A percentile compares a stretch with the other conserved stretches of the same genome.
Evolutionary conservation across 2,797 vertebrate genomes (phyloP).

Genomic region (Fratercula arctica): DNA sequence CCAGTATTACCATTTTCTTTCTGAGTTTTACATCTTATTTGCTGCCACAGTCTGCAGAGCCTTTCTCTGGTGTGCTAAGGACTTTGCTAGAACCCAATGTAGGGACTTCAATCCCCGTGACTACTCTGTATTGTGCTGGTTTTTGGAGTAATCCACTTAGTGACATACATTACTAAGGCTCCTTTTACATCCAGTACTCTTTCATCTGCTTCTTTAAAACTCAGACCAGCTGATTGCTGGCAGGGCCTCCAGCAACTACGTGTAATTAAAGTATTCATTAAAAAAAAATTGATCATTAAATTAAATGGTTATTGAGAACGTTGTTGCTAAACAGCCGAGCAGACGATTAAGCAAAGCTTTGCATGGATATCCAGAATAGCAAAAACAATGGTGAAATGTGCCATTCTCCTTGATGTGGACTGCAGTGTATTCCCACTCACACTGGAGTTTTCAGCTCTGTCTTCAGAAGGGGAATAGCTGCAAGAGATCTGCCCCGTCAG

Average conservation of each 20-base stretch:
- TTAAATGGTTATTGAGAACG: slow-evolving; percentile 1
- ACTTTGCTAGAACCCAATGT: background rate
- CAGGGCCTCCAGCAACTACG: background rate
- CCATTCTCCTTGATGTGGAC: background rate
- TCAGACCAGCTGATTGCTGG: background rate
- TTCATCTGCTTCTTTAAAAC: background rate
- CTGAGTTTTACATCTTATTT: background rate
- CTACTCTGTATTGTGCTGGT: background rate
- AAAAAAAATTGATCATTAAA: background rate
- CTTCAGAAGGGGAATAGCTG: background rate
- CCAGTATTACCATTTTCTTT: background rate
- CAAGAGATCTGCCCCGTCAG: background rate
- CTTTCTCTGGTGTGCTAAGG: background rate
- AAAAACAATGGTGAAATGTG: background rate
- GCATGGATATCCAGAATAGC: background rate
- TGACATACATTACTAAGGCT: background rate
- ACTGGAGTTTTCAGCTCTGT: background rate
- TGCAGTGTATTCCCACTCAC: background rate
- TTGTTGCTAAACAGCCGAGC: background rate
- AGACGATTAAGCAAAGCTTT: background rate
- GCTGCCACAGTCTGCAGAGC: background rate
- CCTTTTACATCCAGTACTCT: background rate
- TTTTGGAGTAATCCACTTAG: background rate
- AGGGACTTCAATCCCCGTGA: background rate
- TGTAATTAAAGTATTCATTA: slow-evolving; percentile 4